Conservation (phyloP, 1,140 invertebrate genomes). For the Meteorus sp. region DNA sequence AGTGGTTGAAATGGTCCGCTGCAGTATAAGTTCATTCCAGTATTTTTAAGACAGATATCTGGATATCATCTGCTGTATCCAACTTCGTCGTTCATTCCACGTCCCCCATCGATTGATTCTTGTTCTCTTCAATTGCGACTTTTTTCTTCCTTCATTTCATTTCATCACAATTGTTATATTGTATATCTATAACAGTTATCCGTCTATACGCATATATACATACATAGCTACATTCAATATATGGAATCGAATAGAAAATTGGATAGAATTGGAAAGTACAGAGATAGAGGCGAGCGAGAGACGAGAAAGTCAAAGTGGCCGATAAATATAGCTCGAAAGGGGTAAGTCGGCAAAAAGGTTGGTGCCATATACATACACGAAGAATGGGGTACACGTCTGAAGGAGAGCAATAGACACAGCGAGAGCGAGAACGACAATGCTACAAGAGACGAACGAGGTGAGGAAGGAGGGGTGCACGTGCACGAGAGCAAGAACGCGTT, state of each 20-base stretch:
- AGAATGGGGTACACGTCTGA: too few relatives aligned
- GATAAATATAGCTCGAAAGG: conserved; percentile 25
- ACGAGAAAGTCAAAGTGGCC: conserved; percentile 27
- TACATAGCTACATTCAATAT: not conserved
- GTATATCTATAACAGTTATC: not conserved
- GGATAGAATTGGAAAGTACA: conserved; percentile 27
- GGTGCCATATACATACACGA: not conserved
- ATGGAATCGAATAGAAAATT: conserved; percentile 15
- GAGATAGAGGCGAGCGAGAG: conserved; percentile 17
- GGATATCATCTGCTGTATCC: too few relatives aligned
- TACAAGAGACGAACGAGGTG: not conserved
- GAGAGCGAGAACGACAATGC: conserved; percentile 15
- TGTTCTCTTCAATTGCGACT: not conserved
- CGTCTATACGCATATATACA: not conserved
- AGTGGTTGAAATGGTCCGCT: too few relatives aligned
- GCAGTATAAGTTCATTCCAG: too few relatives aligned
- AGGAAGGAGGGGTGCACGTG: conserved; percentile 12
- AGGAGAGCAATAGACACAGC: too few relatives aligned
- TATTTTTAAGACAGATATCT: too few relatives aligned
- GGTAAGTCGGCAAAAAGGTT: conserved; percentile 25
- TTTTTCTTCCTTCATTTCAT: not conserved
- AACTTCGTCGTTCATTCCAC: too few relatives aligned
- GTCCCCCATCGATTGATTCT: too few relatives aligned
- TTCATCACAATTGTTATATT: not conserved
- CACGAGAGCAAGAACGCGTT: conserved; percentile 30